These are phyloP conservation scores for Drosophila lutescens DNA, from an alignment of 2,888 invertebrate species.

Conservation along the genomic window DNA sequence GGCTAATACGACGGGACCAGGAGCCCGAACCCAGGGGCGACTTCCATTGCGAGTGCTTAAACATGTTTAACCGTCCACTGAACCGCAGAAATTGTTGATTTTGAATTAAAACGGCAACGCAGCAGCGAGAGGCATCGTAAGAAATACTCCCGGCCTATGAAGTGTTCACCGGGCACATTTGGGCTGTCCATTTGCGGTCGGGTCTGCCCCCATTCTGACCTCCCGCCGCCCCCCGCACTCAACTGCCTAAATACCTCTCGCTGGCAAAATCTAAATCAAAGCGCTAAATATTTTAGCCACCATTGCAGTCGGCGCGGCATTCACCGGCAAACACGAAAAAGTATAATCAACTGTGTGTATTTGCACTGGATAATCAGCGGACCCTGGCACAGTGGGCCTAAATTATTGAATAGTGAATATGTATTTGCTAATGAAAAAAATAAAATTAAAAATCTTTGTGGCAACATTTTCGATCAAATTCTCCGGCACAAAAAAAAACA, in stretches of 20 bases:
- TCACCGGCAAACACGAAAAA: constrained; percentile 73
- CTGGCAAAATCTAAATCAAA: constrained; percentile 79
- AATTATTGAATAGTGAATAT: neutral
- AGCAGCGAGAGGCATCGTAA: constrained; percentile 48
- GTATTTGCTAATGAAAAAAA: too few species aligned
- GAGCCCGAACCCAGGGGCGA: constrained; percentile 11
- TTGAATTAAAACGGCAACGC: constrained; percentile 77
- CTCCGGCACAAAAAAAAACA: too few species aligned
- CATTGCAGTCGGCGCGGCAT: constrained; percentile 52
- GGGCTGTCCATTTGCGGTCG: constrained; percentile 72
- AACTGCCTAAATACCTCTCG: constrained; percentile 72
- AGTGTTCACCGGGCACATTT: constrained; percentile 41
- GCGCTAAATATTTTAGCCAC: constrained; percentile 79
- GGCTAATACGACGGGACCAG: constrained; percentile 13
- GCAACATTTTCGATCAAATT: too few species aligned
- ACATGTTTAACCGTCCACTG: constrained; percentile 80
- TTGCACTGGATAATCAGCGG: constrained; percentile 80
- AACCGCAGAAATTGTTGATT: constrained; percentile 81
- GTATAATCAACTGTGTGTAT: constrained; percentile 79
- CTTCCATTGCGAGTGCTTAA: constrained; percentile 63
- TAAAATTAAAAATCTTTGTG: too few species aligned
- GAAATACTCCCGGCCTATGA: constrained; percentile 56
- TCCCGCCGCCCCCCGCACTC: neutral
- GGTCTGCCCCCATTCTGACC: constrained; percentile 28
- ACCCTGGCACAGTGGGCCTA: constrained; percentile 32